These are phyloP conservation scores for Melieria omissa DNA, from an alignment of 2,888 invertebrate genomes.

Conservation along the genomic window DNA sequence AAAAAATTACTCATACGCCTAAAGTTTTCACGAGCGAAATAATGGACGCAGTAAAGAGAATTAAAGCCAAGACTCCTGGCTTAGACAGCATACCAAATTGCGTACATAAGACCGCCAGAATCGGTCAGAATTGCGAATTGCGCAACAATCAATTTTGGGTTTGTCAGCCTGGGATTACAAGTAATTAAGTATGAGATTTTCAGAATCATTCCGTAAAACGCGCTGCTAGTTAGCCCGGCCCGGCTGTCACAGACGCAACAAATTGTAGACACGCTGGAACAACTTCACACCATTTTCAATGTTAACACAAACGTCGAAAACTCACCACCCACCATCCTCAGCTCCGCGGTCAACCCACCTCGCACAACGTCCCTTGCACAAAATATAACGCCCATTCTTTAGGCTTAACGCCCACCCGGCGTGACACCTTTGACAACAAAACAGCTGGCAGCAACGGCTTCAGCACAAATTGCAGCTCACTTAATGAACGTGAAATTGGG, in stretches of 20 bases:
- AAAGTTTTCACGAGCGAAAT: no score
- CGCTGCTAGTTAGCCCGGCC: background rate
- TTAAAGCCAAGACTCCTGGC: no score
- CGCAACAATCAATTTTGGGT: constrained; percentile 50
- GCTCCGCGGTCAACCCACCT: background rate
- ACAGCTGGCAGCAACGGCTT: background rate
- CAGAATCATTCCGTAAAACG: constrained; percentile 25
- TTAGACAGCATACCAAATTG: no score
- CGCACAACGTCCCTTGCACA: no score
- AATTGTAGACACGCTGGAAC: no score
- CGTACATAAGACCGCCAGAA: no score
- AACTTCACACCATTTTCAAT: background rate
- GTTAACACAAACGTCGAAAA: background rate
- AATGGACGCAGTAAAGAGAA: no score
- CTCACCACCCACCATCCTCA: background rate
- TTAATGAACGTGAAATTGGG: constrained; percentile 62
- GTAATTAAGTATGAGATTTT: constrained; percentile 45
- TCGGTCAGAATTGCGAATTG: background rate
- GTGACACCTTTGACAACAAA: no score
- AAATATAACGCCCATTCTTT: background rate
- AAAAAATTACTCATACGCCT: no score
- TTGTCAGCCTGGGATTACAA: constrained; percentile 54
- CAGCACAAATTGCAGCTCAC: constrained; percentile 54
- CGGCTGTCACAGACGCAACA: no score
- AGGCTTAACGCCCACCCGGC: background rate